phyloP scores from a whole-genome alignment of 2,888 invertebrate species.

The Eristalis tenax region DNA sequence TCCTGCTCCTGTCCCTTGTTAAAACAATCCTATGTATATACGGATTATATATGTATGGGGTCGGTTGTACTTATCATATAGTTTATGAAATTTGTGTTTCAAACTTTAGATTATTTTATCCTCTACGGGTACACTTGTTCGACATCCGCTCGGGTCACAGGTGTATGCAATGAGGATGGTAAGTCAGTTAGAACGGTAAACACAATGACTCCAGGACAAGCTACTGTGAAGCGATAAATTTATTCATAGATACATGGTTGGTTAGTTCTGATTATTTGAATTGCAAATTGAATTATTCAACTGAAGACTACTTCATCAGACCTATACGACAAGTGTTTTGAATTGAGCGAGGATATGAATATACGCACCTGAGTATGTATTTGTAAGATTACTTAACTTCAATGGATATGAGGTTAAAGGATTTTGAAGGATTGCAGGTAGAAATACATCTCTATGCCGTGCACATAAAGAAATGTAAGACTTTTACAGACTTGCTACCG shows the following conservation, averaged over 20 bases:
- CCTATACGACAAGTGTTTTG: neutral
- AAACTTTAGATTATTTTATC: conserved; percentile 21
- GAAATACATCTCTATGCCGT: neutral
- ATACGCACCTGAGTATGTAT: no score
- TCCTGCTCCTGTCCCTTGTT: conserved; percentile 25
- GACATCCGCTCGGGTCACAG: conserved; percentile 31
- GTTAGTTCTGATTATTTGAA: conserved; percentile 53
- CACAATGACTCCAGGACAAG: conserved; percentile 33
- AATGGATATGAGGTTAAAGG: neutral
- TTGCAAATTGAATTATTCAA: conserved; percentile 41
- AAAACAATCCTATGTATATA: neutral
- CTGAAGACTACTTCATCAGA: conserved; percentile 2
- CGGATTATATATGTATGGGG: neutral
- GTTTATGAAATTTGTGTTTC: neutral
- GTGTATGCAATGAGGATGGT: conserved; percentile 26
- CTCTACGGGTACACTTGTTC: conserved; percentile 38
- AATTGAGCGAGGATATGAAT: neutral
- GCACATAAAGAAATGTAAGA: neutral
- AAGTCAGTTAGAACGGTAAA: conserved; percentile 54
- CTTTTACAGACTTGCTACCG: neutral
- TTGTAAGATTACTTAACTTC: neutral
- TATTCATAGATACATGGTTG: conserved; percentile 61
- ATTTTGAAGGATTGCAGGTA: neutral
- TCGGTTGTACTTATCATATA: conserved; percentile 1
- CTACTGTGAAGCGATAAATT: conserved; percentile 40